These are phyloP conservation scores for Thaleichthys pacificus DNA, from an alignment of 2,797 vertebrate genomes.

Conservation along the genomic window DNA sequence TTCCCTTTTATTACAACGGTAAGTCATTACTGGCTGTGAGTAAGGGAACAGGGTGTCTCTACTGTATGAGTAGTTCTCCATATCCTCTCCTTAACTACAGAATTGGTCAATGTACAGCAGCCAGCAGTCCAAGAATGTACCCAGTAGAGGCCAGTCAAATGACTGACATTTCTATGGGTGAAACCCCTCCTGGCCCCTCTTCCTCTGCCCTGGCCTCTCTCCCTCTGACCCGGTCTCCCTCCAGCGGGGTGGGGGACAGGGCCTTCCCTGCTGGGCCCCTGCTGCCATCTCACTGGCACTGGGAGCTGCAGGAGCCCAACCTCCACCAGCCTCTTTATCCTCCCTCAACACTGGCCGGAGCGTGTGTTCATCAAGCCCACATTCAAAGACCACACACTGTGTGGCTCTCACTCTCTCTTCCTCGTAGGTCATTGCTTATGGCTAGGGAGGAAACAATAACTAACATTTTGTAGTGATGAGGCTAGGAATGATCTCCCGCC, in stretches of 20 bases:
- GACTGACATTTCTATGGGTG: conserved; percentile 37
- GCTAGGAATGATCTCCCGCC: conserved; percentile 20
- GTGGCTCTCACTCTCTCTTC: not conserved
- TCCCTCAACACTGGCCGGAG: no score
- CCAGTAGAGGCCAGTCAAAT: conserved; percentile 28
- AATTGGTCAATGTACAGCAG: conserved; percentile 23
- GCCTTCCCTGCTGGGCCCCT: conserved; percentile 8
- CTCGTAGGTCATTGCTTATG: not conserved
- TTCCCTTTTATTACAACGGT: not conserved
- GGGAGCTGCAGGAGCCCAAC: conserved; percentile 4
- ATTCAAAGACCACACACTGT: not conserved
- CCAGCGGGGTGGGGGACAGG: not conserved
- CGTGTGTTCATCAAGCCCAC: not conserved
- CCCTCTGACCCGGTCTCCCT: conserved; percentile 18
- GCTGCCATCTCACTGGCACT: not conserved
- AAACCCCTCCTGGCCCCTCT: conserved; percentile 21
- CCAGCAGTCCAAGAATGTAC: conserved; percentile 30
- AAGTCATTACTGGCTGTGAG: not conserved
- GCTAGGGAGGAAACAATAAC: not conserved
- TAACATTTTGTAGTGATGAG: not conserved
- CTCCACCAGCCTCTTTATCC: conserved; percentile 3
- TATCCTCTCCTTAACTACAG: conserved; percentile 18
- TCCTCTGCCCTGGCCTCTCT: not conserved
- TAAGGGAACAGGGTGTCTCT: conserved; percentile 15
- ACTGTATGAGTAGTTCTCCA: conserved; percentile 11